A percentile compares a stretch with the other conserved stretches of the same genome.
Evolutionary conservation across 2,888 invertebrate species (phyloP).

Genomic region (Nyleta sp.): DNA sequence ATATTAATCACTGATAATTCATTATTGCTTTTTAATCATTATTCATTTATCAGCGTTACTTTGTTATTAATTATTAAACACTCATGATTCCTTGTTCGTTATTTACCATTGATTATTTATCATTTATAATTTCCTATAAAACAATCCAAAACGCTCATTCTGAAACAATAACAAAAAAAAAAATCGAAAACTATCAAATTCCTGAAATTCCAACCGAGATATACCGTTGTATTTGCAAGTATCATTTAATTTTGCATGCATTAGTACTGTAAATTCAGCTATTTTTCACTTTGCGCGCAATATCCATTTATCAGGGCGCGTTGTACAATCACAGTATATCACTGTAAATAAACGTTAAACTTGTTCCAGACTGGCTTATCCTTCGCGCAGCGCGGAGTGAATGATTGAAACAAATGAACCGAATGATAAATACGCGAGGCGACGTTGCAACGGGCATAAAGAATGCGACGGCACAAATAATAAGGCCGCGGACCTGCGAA

Average conservation of each 20-base stretch:
- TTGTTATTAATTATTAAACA: too few relatives aligned
- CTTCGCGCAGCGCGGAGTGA: conserved; percentile 33
- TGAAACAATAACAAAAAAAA: too few relatives aligned
- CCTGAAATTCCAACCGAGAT: too few relatives aligned
- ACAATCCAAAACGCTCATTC: too few relatives aligned
- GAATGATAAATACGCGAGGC: conserved; percentile 43
- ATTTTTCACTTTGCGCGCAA: neutral
- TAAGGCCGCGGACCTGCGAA: conserved; percentile 30
- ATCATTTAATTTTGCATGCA: neutral
- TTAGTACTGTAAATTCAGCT: neutral
- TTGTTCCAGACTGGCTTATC: conserved; percentile 26
- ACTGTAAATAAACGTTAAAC: conserved; percentile 18
- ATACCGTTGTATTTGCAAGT: neutral
- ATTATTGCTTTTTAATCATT: too few relatives aligned
- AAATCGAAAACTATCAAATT: too few relatives aligned
- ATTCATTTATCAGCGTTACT: too few relatives aligned
- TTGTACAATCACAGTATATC: neutral
- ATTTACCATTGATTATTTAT: too few relatives aligned
- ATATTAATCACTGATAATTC: too few relatives aligned
- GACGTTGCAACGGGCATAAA: conserved; percentile 33
- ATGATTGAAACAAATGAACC: conserved; percentile 52
- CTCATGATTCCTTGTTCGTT: too few relatives aligned
- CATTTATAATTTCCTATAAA: too few relatives aligned
- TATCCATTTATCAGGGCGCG: neutral
- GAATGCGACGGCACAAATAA: conserved; percentile 50